These are phyloP conservation scores for Hippocampus zosterae DNA, from an alignment of 2,113 vertebrate species.

Conservation along the genomic window DNA sequence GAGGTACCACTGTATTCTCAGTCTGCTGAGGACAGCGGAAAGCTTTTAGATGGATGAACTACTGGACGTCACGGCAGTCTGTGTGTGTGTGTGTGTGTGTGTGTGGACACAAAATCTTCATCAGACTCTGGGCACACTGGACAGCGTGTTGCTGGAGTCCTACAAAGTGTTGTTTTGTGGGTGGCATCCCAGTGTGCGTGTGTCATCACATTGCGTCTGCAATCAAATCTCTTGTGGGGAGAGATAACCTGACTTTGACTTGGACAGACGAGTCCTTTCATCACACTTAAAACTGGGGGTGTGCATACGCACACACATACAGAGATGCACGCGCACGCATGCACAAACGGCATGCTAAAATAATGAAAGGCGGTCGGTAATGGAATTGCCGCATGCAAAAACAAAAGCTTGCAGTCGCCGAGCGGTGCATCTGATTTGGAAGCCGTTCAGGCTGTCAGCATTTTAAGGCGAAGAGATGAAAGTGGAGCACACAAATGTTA, in stretches of 20 bases:
- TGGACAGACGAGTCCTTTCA: constrained; percentile 62
- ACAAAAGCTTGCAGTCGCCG: constrained; percentile 57
- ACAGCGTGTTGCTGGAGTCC: constrained; percentile 15
- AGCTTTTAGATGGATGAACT: constrained; percentile 67
- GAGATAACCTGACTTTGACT: constrained; percentile 67
- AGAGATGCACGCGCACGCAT: constrained; percentile 25
- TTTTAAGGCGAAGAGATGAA: constrained; percentile 48
- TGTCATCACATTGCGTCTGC: constrained; percentile 8
- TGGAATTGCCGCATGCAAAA: constrained; percentile 73
- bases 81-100: constrained; percentile 9
- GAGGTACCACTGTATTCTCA: constrained; percentile 14
- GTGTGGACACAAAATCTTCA: constrained; percentile 3
- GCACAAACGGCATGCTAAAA: constrained; percentile 57
- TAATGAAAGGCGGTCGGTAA: constrained; percentile 71
- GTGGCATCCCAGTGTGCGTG: background rate
- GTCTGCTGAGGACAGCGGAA: constrained; percentile 25
- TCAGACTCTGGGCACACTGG: constrained; percentile 17
- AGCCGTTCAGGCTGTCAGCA: constrained; percentile 64
- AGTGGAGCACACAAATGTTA: constrained; percentile 36
- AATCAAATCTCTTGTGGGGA: constrained; percentile 25
- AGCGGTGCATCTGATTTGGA: constrained; percentile 61
- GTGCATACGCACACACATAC: constrained; percentile 6
- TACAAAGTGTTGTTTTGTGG: background rate
- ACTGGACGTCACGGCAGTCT: constrained; percentile 42
- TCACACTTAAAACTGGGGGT: constrained; percentile 67